phyloP scores from a whole-genome alignment of 2,113 vertebrate genomes.

The Thamnophis sirtalis region DNA sequence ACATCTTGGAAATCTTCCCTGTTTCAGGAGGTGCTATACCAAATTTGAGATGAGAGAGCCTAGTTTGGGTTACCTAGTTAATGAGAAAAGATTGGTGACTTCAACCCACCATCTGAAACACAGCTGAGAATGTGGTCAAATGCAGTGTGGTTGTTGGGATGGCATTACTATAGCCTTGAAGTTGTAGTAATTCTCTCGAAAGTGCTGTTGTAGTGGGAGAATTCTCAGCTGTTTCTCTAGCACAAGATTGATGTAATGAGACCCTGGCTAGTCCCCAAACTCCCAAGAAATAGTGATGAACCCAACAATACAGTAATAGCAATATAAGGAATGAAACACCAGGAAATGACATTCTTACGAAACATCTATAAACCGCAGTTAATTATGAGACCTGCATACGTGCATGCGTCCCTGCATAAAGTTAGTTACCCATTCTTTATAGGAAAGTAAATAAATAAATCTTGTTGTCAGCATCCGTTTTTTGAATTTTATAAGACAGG shows the following conservation, averaged over 20 bases:
- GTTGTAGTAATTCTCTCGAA: background rate
- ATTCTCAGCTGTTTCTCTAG: slow-evolving; percentile 5
- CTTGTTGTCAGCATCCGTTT: background rate
- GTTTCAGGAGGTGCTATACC: background rate
- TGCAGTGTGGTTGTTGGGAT: background rate
- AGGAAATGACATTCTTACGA: background rate
- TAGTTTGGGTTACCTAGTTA: background rate
- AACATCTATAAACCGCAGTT: background rate
- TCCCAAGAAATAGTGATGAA: background rate
- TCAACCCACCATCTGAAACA: background rate
- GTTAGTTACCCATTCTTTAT: background rate
- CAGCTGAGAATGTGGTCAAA: background rate
- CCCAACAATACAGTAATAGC: background rate
- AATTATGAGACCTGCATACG: background rate
- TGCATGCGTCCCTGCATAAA: background rate
- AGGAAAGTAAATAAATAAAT: background rate
- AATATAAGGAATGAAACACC: background rate
- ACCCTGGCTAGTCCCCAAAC: background rate
- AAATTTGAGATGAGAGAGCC: background rate
- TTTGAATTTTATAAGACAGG: background rate
- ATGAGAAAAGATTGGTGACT: background rate
- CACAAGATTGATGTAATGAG: background rate
- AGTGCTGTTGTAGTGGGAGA: background rate
- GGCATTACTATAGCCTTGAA: background rate
- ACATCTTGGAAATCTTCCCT: background rate